A percentile compares a stretch with the other conserved stretches of the same genome.
Evolutionary conservation across 2,113 vertebrate genomes (phyloP).

Genomic region (Nesoenas mayeri): DNA sequence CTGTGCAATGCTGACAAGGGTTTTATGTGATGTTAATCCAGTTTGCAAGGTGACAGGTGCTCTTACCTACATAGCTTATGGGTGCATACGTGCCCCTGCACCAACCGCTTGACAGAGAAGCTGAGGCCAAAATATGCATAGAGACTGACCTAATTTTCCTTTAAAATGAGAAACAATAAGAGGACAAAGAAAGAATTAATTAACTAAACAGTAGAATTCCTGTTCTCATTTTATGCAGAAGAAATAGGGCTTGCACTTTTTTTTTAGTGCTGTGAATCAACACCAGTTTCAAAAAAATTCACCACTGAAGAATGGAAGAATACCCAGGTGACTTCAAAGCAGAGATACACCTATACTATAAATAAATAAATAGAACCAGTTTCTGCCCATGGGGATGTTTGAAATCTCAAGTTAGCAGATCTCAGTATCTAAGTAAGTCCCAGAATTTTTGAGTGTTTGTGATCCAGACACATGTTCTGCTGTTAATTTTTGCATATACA

Average conservation of each 20-base stretch:
- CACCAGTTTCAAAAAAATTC: background rate
- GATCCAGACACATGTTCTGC: background rate
- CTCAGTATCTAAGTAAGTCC: background rate
- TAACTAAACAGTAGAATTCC: background rate
- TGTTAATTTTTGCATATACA: background rate
- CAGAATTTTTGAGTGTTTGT: background rate
- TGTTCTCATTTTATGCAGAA: background rate
- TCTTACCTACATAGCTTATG: rapidly evolving
- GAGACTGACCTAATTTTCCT: background rate
- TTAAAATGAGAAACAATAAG: background rate
- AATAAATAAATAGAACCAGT: background rate
- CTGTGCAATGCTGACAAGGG: background rate
- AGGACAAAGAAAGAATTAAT: background rate
- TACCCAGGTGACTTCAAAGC: background rate
- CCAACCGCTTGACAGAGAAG: background rate
- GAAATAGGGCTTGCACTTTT: rapidly evolving
- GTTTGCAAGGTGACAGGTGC: background rate
- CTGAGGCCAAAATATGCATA: background rate
- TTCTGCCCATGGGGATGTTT: background rate
- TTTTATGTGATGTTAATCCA: background rate
- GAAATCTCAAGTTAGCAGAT: background rate
- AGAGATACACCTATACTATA: background rate
- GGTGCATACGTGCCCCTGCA: rapidly evolving
- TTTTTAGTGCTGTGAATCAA: background rate
- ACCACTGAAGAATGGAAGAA: background rate